A percentile compares a stretch with the other conserved stretches of the same genome.
These are phyloP conservation scores for Dyspetes luteomarginatus DNA, from an alignment of 2,888 invertebrate genomes.

Conservation along the genomic window DNA sequence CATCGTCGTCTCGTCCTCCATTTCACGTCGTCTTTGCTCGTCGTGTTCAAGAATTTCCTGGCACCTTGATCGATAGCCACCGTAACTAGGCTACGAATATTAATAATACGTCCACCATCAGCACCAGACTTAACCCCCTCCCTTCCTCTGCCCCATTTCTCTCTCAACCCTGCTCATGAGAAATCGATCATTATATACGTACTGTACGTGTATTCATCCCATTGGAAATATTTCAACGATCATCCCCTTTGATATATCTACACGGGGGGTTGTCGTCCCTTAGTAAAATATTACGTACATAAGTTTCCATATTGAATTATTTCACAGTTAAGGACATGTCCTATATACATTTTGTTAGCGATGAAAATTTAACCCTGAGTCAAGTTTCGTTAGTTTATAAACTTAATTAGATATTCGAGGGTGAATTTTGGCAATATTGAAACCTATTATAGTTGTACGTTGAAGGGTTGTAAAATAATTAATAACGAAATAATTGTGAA, in stretches of 20 bases:
- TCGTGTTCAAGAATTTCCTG: slow-evolving; percentile 52
- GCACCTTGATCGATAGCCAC: slow-evolving; percentile 54
- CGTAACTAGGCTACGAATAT: slow-evolving; percentile 60
- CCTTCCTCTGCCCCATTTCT: background rate
- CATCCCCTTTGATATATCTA: background rate
- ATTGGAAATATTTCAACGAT: slow-evolving; percentile 30
- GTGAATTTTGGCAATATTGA: background rate
- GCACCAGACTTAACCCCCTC: slow-evolving; percentile 2
- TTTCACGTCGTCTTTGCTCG: slow-evolving; percentile 16
- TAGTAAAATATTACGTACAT: background rate
- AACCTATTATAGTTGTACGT: no score
- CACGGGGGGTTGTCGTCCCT: background rate
- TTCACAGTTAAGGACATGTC: background rate
- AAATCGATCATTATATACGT: slow-evolving; percentile 39
- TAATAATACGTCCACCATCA: slow-evolving; percentile 58
- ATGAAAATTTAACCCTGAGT: background rate
- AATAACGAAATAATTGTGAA: no score
- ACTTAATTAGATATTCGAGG: background rate
- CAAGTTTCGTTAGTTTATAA: background rate
- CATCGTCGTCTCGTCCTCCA: background rate
- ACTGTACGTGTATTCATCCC: slow-evolving; percentile 4
- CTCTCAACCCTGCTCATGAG: background rate
- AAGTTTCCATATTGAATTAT: background rate
- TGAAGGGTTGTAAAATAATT: no score
- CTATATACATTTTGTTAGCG: background rate